These are phyloP conservation scores for Petrosia ficiformis DNA, from an alignment of 37 sponge, comb jelly and placozoan genomes.

Conservation along the genomic window DNA sequence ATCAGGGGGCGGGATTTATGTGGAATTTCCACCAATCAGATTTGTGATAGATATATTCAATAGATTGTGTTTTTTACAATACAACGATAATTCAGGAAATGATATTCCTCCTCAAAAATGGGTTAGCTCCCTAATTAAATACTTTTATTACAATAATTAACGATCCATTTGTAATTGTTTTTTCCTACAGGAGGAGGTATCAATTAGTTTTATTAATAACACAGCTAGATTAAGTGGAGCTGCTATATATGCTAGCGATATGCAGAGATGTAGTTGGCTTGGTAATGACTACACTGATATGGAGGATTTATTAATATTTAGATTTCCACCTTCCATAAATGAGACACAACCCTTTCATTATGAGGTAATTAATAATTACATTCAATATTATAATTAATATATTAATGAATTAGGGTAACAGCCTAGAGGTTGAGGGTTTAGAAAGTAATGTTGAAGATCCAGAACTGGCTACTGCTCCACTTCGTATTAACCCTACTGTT, in stretches of 20 bases:
- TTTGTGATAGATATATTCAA: slow-evolving; percentile 79
- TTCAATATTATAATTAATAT: background rate
- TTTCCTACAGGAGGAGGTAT: slow-evolving; percentile 31
- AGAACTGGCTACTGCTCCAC: slow-evolving; percentile 43
- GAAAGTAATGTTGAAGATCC: background rate
- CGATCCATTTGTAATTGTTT: background rate
- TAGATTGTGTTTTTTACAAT: slow-evolving; percentile 77
- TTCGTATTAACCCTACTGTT: slow-evolving; percentile 4
- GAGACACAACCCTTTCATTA: slow-evolving; percentile 26
- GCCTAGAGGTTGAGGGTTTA: slow-evolving; percentile 16
- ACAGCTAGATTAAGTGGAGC: slow-evolving; percentile 74
- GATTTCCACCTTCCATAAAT: slow-evolving; percentile 13
- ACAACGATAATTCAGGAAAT: slow-evolving; percentile 19
- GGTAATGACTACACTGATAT: slow-evolving; percentile 20
- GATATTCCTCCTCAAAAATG: slow-evolving; percentile 68
- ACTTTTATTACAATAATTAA: background rate
- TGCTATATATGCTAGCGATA: slow-evolving; percentile 76
- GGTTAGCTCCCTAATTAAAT: slow-evolving; percentile 18
- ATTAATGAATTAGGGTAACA: slow-evolving; percentile 13
- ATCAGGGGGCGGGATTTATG: slow-evolving; percentile 79
- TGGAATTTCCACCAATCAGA: slow-evolving; percentile 77
- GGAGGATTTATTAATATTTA: slow-evolving; percentile 53
- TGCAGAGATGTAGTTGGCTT: slow-evolving; percentile 77
- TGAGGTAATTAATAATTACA: background rate
- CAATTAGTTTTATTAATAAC: slow-evolving; percentile 56